Base-by-base conservation (phyloP, 2,797 vertebrate genomes). In the Pseudomugil tenellus region DNA sequence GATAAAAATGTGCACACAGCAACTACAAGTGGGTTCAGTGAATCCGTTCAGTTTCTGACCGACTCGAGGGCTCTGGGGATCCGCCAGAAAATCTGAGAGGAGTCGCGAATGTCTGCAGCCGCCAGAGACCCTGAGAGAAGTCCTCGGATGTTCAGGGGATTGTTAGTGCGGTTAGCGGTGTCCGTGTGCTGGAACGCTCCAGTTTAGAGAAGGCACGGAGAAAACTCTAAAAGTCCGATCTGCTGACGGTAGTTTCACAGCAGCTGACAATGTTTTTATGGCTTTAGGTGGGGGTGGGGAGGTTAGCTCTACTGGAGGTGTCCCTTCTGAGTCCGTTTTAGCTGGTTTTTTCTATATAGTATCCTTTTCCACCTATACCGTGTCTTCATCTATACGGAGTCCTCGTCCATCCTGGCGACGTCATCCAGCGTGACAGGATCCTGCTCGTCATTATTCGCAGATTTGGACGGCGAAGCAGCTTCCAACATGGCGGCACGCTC, bases 401-500 rank as follows among this genome's bases (percentile, higher is more conserved):
- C 91, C 72, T 93, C 91, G 1, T 92, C 91, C 87, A 91, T 79
- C 77, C 73, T 88, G 69, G 87, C 81, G 0, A 91, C 84, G 0
- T 92, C 87, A 0, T 82, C 85, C 65, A 84, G 26, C 0, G 70
- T 74, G 58, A 86, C 63, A 0, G 80, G 78, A 0, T 64, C 59
- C 0, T 58, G 70, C 0, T 16, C 37, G 0, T 67, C 63, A 0
- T 91, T 91, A 26, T 87, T 92, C 0, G 79, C 82, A 0, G 74
- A 74, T 25, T 89, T 89, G 0, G 80, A 34, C 0, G 79, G 78
- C 0, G 81, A 81, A 1, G 80, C 7, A 0, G 87, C 77, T 0
- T 79, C 32, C 26, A 93, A 55, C 91, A 92, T 82, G 74, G 91
- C 87, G 3, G 91, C 76, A 54, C 92, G 90, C 29, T 96, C 94